A percentile compares a stretch with the other conserved stretches of the same genome.
Evolutionary conservation across 2,797 vertebrate genomes (phyloP).

Genomic region (Sebastes umbrosus): DNA sequence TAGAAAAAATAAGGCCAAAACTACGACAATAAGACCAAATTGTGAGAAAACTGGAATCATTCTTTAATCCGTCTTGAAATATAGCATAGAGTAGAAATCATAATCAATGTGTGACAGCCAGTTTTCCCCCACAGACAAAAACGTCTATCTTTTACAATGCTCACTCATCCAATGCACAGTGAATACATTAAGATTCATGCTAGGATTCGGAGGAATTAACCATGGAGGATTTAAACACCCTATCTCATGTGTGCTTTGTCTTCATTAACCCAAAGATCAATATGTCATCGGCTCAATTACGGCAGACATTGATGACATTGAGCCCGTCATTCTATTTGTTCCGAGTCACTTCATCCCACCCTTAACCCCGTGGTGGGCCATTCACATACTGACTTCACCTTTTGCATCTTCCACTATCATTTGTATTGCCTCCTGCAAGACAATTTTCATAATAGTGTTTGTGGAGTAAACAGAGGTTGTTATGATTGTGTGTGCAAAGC

Average conservation of each 20-base stretch:
- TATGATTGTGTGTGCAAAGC: constrained; percentile 50
- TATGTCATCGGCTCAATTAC: constrained; percentile 79
- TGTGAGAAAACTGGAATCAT: constrained; percentile 9
- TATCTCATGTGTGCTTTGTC: constrained; percentile 70
- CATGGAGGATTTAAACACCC: constrained; percentile 53
- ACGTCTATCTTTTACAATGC: constrained; percentile 24
- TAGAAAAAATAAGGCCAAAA: not conserved
- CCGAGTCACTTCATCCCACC: constrained; percentile 64
- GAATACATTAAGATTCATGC: constrained; percentile 57
- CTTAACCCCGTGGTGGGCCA: constrained; percentile 36
- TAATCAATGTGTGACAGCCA: constrained; percentile 9
- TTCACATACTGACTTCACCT: constrained; percentile 10
- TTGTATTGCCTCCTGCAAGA: constrained; percentile 21
- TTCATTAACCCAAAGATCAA: constrained; percentile 81
- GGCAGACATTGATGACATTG: constrained; percentile 72
- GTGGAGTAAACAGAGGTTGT: constrained; percentile 64
- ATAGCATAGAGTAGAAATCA: not conserved
- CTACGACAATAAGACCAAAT: not conserved
- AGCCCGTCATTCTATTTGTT: constrained; percentile 72
- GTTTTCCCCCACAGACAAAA: constrained; percentile 12
- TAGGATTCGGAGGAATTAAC: constrained; percentile 53
- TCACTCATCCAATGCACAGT: constrained; percentile 14
- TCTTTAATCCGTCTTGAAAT: constrained; percentile 9
- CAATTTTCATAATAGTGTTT: constrained; percentile 64
- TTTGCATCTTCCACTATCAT: constrained; percentile 16